Conservation (phyloP, 2,113 vertebrate species). For the Stigmatopora nigra region DNA sequence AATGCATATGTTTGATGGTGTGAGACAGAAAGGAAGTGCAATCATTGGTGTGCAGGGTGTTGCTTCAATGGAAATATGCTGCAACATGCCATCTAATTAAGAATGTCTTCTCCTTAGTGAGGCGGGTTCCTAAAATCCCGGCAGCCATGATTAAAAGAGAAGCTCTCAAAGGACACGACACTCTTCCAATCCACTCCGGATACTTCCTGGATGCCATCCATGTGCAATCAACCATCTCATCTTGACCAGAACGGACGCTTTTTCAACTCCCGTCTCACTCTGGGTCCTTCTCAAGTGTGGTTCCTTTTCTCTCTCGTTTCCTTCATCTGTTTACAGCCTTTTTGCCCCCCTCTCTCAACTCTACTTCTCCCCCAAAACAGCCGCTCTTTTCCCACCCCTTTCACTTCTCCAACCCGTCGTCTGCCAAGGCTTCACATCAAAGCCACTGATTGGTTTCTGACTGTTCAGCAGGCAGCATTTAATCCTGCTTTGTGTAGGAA, state of each 20-base stretch:
- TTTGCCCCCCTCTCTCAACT: slow-evolving; percentile 18
- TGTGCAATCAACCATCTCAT: slow-evolving; percentile 52
- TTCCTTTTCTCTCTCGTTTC: slow-evolving; percentile 30
- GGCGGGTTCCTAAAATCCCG: slow-evolving; percentile 58
- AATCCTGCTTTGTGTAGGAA: slow-evolving; percentile 56
- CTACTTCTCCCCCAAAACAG: slow-evolving; percentile 38
- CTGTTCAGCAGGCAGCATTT: slow-evolving; percentile 61
- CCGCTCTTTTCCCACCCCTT: slow-evolving; percentile 34
- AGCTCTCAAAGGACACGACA: slow-evolving; percentile 60
- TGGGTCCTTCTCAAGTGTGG: slow-evolving; percentile 32
- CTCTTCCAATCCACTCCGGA: slow-evolving; percentile 57
- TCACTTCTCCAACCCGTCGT: slow-evolving; percentile 46
- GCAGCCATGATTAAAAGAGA: slow-evolving; percentile 71
- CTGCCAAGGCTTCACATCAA: slow-evolving; percentile 66
- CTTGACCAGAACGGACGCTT: slow-evolving; percentile 62
- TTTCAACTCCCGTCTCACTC: slow-evolving; percentile 51
- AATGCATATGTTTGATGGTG: slow-evolving; percentile 22
- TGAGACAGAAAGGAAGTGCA: slow-evolving; percentile 31
- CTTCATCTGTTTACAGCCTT: slow-evolving; percentile 45
- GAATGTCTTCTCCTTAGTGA: slow-evolving; percentile 58
- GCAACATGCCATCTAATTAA: slow-evolving; percentile 66
- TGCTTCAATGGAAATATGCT: slow-evolving; percentile 58
- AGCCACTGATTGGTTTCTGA: slow-evolving; percentile 60
- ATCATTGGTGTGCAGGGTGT: slow-evolving; percentile 48
- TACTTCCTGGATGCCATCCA: slow-evolving; percentile 53